Percentiles rank a stretch among this genome's conserved stretches.
Conservation (phyloP, 2,888 invertebrate species). For the Lasius fuliginosus region DNA sequence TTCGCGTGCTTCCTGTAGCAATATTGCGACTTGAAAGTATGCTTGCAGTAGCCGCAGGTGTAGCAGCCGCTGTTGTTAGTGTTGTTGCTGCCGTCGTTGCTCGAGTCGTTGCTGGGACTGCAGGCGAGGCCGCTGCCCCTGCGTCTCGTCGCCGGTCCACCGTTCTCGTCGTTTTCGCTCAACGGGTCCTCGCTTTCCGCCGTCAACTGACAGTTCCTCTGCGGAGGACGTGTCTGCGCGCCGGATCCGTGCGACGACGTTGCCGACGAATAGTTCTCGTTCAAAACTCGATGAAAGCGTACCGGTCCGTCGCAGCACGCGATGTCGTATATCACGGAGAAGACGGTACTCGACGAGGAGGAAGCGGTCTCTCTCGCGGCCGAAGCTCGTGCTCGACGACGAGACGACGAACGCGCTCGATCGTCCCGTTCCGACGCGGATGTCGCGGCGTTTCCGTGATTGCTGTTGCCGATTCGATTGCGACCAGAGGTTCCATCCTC, state of each 20-base stretch:
- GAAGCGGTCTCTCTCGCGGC: conserved; percentile 52
- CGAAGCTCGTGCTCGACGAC: conserved; percentile 37
- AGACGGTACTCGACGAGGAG: conserved; percentile 62
- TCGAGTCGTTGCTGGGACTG: conserved; percentile 79
- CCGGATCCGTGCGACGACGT: conserved; percentile 33
- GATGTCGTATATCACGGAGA: conserved; percentile 91
- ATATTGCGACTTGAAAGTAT: conserved; percentile 94
- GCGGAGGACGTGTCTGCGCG: conserved; percentile 46
- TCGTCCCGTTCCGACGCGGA: conserved; percentile 33
- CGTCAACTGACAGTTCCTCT: conserved; percentile 53
- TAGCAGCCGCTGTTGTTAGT: conserved; percentile 86
- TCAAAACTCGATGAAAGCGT: conserved; percentile 94
- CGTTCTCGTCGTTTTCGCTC: conserved; percentile 81
- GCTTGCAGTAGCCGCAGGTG: conserved; percentile 92
- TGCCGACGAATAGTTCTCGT: conserved; percentile 90
- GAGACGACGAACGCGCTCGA: conserved; percentile 49
- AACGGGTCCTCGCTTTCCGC: conserved; percentile 38
- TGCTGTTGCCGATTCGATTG: conserved; percentile 18
- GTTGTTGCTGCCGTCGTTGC: conserved; percentile 60
- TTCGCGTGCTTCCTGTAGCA: conserved; percentile 94
- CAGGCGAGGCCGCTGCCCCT: conserved; percentile 21
- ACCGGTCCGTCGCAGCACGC: conserved; percentile 97
- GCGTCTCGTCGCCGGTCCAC: conserved; percentile 72
- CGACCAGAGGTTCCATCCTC: conserved; percentile 35
- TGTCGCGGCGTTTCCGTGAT: background rate